Evolutionary conservation across 2,797 vertebrate species (phyloP).

Genomic region (Pristis pectinata): DNA sequence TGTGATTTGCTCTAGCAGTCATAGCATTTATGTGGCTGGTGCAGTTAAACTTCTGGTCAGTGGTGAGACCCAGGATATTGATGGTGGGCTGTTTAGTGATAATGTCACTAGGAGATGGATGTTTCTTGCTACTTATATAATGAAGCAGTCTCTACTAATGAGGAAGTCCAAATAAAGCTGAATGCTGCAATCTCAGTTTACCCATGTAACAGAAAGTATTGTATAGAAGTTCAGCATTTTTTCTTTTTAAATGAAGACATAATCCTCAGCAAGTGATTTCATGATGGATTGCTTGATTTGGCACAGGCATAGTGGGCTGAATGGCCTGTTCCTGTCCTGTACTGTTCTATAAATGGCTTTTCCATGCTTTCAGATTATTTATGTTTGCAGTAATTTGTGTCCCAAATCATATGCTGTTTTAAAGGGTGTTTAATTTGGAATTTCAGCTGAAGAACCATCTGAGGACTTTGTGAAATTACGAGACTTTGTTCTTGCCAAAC

Average conservation of each 20-base stretch:
- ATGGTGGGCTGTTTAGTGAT: background rate
- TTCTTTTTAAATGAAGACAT: background rate
- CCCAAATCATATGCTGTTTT: background rate
- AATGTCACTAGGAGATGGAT: background rate
- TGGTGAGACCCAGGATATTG: background rate
- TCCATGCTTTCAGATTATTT: background rate
- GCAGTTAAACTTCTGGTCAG: background rate
- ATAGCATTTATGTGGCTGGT: background rate
- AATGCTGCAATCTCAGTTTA: background rate
- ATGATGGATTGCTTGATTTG: background rate
- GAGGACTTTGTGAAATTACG: slow-evolving; percentile 37
- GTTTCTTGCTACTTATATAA: background rate
- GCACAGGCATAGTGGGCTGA: background rate
- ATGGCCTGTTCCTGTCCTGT: background rate
- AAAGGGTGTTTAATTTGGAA: background rate
- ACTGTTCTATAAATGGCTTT: background rate
- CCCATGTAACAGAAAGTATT: background rate
- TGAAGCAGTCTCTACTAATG: background rate
- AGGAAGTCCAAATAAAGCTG: background rate
- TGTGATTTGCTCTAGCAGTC: background rate
- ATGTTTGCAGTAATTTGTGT: background rate
- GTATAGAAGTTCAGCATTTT: background rate
- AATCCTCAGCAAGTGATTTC: background rate
- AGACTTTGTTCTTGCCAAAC: slow-evolving; percentile 36
- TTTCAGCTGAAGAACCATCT: slow-evolving; percentile 39